A percentile compares a stretch with the other conserved stretches of the same genome.
These are phyloP conservation scores for Musca vetustissima DNA, from an alignment of 1,140 invertebrate species.

Conservation along the genomic window DNA sequence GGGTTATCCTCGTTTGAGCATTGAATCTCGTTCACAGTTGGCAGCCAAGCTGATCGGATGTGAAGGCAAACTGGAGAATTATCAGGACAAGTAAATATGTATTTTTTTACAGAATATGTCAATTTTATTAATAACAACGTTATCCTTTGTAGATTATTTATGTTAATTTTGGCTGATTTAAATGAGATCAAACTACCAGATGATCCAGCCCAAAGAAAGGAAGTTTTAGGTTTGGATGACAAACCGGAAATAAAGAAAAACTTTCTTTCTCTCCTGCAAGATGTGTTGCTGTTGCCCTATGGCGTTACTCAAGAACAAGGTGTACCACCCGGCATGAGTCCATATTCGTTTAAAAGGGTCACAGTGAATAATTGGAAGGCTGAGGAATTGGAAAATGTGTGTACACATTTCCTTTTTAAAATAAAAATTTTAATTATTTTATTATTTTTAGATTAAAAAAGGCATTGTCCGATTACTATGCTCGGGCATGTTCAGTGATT, in stretches of 20 bases:
- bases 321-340: slow-evolving; percentile 77
- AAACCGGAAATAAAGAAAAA: slow-evolving; percentile 59
- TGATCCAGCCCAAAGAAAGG: slow-evolving; percentile 64
- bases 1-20: slow-evolving; percentile 80
- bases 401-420: not conserved
- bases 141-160: slow-evolving; percentile 64
- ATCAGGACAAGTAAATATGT: slow-evolving; percentile 77
- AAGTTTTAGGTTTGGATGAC: slow-evolving; percentile 62
- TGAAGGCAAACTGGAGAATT: slow-evolving; percentile 77
- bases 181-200: slow-evolving; percentile 70
- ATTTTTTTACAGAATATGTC: not conserved
- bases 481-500: slow-evolving; percentile 72
- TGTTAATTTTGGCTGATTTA: slow-evolving; percentile 78
- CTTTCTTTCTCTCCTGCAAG: slow-evolving; percentile 76
- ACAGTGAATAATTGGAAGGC: slow-evolving; percentile 71
- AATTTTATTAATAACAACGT: not conserved
- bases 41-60: slow-evolving; percentile 76
- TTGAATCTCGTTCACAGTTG: slow-evolving; percentile 74
- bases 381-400: slow-evolving; percentile 79
- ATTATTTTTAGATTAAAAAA: slow-evolving; percentile 63
- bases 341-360: slow-evolving; percentile 77
- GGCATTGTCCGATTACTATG: slow-evolving; percentile 82
- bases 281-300: slow-evolving; percentile 80
- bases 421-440: not conserved
- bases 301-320: slow-evolving; percentile 51